Evolutionary conservation across 2,797 vertebrate species (phyloP).

Genomic region (Malurus splendens): DNA sequence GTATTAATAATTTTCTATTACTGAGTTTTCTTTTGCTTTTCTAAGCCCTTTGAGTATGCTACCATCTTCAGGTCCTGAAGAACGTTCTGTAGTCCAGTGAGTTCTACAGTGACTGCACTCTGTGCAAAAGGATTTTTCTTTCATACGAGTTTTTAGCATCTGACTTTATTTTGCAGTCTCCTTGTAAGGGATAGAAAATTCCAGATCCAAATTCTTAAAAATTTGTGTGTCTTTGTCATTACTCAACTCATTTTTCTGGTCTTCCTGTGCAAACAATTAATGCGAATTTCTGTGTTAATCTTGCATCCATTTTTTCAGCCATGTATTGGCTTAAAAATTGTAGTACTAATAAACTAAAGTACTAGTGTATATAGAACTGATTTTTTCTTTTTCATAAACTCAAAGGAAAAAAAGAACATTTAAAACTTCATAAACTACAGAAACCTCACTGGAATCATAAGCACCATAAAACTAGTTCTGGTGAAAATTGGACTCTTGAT

Average conservation of each 20-base stretch:
- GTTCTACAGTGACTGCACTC: background rate
- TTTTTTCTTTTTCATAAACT: background rate
- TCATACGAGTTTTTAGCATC: background rate
- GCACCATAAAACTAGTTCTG: background rate
- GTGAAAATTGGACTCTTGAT: background rate
- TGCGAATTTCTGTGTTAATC: background rate
- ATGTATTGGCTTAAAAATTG: background rate
- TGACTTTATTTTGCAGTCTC: background rate
- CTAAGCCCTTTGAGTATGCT: background rate
- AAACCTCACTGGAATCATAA: background rate
- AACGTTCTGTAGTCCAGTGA: background rate
- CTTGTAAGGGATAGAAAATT: background rate
- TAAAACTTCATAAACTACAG: background rate
- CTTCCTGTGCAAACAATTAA: background rate
- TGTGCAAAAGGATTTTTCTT: background rate
- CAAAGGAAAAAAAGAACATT: background rate
- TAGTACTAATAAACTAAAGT: background rate
- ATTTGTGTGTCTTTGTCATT: background rate
- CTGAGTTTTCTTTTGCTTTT: background rate
- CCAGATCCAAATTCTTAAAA: background rate
- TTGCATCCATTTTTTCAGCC: background rate
- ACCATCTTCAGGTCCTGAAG: background rate
- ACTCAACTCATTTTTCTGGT: background rate
- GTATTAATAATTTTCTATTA: background rate
- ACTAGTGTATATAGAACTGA: background rate